phyloP scores from a whole-genome alignment of 92 coral and sea anemone genomes.

The Isaurus tuberculatus region DNA sequence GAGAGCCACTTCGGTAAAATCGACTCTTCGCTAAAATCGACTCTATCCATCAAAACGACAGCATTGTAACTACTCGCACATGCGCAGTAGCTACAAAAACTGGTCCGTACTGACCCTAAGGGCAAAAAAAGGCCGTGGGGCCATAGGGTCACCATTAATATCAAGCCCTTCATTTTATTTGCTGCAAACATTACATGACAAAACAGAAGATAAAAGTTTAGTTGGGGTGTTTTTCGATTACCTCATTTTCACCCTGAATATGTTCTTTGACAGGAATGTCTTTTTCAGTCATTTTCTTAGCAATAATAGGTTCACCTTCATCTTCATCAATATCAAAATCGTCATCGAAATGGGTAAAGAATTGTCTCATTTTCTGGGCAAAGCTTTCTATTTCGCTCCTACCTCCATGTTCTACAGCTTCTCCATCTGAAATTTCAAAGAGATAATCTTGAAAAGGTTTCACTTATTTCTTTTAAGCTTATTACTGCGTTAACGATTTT shows the following conservation, averaged over 20 bases:
- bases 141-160: no score
- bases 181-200: no score
- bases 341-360: conserved; percentile 35
- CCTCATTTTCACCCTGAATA: neutral
- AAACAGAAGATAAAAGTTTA: neutral
- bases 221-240: neutral
- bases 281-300: neutral
- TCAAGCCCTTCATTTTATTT: no score
- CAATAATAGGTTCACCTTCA: neutral
- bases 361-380: conserved; percentile 32
- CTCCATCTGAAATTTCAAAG: neutral
- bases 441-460: neutral
- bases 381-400: conserved; percentile 12
- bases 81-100: no score
- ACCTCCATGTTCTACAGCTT: neutral
- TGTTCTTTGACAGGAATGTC: conserved; percentile 19
- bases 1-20: no score
- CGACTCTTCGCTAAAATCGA: no score
- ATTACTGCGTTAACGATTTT: no score
- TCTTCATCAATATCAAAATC: conserved; percentile 24
- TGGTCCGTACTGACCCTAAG: no score
- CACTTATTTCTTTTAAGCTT: no score
- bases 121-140: no score
- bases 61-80: no score
- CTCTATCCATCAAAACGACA: no score